Conservation (phyloP, 2,113 vertebrate species). For the Syrrhaptes paradoxus region DNA sequence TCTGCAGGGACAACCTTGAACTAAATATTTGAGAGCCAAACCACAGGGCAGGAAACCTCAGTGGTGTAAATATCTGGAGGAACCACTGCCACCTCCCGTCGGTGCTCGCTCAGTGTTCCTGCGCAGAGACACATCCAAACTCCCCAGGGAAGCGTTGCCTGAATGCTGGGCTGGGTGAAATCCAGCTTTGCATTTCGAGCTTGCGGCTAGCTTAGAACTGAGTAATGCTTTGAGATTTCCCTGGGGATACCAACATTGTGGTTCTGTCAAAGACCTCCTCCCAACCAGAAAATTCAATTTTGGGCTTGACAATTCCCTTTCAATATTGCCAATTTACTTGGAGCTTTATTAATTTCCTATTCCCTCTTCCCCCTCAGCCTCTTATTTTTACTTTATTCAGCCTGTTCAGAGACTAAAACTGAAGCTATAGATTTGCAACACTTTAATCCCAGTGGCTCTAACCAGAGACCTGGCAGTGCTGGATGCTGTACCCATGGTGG, state of each 20-base stretch:
- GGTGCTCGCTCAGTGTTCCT: neutral
- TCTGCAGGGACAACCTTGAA: neutral
- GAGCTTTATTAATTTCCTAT: constrained; percentile 1
- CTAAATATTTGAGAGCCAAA: neutral
- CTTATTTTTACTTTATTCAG: neutral
- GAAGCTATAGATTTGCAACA: neutral
- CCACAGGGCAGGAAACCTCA: neutral
- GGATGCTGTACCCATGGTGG: neutral
- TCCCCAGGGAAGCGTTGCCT: accelerated
- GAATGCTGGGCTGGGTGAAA: neutral
- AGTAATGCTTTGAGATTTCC: neutral
- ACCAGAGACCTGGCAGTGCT: neutral
- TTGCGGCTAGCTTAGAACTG: neutral
- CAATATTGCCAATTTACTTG: neutral
- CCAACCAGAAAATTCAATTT: constrained; percentile 24
- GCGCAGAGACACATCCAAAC: neutral
- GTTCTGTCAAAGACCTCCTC: neutral
- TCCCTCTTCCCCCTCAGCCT: neutral
- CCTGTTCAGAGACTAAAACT: neutral
- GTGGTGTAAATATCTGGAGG: neutral
- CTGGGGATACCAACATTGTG: neutral
- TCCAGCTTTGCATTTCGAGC: neutral
- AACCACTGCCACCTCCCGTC: neutral
- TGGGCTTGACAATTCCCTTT: neutral
- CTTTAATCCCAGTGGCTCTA: neutral